A percentile compares a stretch with the other conserved stretches of the same genome.
phyloP scores from a whole-genome alignment of 2,888 invertebrate genomes.

The Hybos culiciformis region DNA sequence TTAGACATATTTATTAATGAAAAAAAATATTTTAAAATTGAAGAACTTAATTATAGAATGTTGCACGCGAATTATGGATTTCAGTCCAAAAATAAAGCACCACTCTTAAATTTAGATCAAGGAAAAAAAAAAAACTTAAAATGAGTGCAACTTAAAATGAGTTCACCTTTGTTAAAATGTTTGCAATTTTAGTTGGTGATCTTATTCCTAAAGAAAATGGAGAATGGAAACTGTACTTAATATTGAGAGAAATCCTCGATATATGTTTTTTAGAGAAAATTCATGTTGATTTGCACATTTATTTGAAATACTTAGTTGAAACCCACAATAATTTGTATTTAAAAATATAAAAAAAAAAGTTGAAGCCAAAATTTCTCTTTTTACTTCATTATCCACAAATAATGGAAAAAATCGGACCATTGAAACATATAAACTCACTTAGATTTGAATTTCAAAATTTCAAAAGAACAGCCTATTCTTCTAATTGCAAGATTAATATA shows the following conservation, averaged over 20 bases:
- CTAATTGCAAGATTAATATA: no score
- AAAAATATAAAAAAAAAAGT: neutral
- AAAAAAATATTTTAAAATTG: slow-evolving; percentile 2
- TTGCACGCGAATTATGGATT: neutral
- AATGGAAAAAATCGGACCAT: slow-evolving; percentile 3
- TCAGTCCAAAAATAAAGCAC: no score
- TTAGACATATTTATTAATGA: no score
- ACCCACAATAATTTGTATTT: slow-evolving; percentile 4
- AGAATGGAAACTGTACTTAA: slow-evolving; percentile 4
- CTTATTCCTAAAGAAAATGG: slow-evolving; percentile 2
- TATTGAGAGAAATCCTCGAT: slow-evolving; percentile 7
- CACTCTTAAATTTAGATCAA: no score
- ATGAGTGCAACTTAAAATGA: no score
- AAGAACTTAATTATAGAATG: slow-evolving; percentile 8
- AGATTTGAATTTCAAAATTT: no score
- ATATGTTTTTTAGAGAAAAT: slow-evolving; percentile 3
- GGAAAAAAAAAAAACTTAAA: no score
- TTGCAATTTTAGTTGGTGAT: slow-evolving; percentile 4
- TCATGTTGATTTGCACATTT: slow-evolving; percentile 5
- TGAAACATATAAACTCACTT: slow-evolving; percentile 5
- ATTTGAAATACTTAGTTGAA: slow-evolving; percentile 6
- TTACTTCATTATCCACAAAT: slow-evolving; percentile 4
- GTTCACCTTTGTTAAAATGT: slow-evolving; percentile 5
- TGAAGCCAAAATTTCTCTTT: no score
- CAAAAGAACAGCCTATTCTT: no score